These are phyloP conservation scores for Orgyia antiqua DNA, from an alignment of 2,888 invertebrate genomes.

Conservation along the genomic window DNA sequence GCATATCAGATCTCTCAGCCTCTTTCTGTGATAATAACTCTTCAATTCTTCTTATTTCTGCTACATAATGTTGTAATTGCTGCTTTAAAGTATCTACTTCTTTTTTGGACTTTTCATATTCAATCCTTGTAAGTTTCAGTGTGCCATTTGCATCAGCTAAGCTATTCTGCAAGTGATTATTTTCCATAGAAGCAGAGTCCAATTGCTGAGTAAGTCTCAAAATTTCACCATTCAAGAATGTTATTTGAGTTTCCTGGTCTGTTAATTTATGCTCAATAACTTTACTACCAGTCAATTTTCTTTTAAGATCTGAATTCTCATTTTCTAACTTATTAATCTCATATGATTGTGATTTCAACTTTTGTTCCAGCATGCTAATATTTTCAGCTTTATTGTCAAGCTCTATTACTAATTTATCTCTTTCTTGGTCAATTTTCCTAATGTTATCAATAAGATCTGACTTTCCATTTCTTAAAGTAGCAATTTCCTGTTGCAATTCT, in stretches of 20 bases:
- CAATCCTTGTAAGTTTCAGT: conserved; percentile 79
- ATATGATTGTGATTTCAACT: conserved; percentile 78
- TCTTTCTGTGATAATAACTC: conserved; percentile 86
- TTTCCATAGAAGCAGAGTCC: conserved; percentile 81
- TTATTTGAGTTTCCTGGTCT: conserved; percentile 74
- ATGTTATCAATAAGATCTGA: conserved; percentile 80
- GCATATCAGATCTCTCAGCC: conserved; percentile 86
- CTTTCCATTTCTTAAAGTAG: conserved; percentile 80
- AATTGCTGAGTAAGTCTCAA: conserved; percentile 72
- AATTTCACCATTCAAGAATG: conserved; percentile 79
- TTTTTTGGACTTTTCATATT: conserved; percentile 82
- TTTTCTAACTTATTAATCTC: conserved; percentile 74
- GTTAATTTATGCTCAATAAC: conserved; percentile 68
- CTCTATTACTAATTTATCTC: conserved; percentile 81
- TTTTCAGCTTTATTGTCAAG: conserved; percentile 86
- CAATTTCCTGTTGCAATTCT: conserved; percentile 79
- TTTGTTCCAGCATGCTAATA: conserved; percentile 80
- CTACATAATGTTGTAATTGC: conserved; percentile 89
- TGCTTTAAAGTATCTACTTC: conserved; percentile 86
- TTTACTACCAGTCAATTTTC: conserved; percentile 64
- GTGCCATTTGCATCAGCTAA: conserved; percentile 81
- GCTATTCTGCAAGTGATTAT: conserved; percentile 86
- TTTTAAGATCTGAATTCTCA: conserved; percentile 75
- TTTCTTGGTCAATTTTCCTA: conserved; percentile 83
- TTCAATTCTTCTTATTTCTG: conserved; percentile 88